A percentile compares a stretch with the other conserved stretches of the same genome.
Conservation (phyloP, 2,797 vertebrate genomes). For the Zenarchopterus dispar region DNA sequence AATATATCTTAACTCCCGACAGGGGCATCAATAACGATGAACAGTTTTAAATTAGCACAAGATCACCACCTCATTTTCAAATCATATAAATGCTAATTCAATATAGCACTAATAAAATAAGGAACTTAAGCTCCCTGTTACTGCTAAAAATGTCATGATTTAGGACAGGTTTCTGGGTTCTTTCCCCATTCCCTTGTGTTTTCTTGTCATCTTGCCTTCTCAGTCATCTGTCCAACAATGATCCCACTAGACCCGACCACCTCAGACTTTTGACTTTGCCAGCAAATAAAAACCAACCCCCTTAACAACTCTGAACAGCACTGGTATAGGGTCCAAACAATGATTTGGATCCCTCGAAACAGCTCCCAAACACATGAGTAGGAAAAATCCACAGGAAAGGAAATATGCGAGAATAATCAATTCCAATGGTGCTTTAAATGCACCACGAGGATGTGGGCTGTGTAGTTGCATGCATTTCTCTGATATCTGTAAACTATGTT, state of each 20-base stretch:
- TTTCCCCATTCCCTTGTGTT: too few species aligned
- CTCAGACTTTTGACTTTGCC: too few species aligned
- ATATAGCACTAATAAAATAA: too few species aligned
- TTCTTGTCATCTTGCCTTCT: too few species aligned
- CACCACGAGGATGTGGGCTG: neutral
- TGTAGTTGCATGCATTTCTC: neutral
- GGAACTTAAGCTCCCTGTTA: too few species aligned
- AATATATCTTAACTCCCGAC: constrained; percentile 1
- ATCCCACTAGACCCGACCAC: too few species aligned
- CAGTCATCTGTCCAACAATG: too few species aligned
- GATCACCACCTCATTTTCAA: neutral
- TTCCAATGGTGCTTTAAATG: neutral
- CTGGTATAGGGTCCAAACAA: neutral
- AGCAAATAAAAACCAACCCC: constrained; percentile 1
- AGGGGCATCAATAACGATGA: constrained; percentile 13
- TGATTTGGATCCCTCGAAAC: constrained; percentile 1
- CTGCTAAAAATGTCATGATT: too few species aligned
- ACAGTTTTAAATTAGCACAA: constrained; percentile 26
- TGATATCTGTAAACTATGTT: constrained; percentile 11
- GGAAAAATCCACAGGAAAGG: neutral
- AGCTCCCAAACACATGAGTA: constrained; percentile 23
- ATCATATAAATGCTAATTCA: too few species aligned
- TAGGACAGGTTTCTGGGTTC: too few species aligned
- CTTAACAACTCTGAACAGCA: constrained; percentile 5
- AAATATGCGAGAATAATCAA: neutral